Conservation (phyloP, 2,113 vertebrate species). For the Andinoacara biseriatus region DNA sequence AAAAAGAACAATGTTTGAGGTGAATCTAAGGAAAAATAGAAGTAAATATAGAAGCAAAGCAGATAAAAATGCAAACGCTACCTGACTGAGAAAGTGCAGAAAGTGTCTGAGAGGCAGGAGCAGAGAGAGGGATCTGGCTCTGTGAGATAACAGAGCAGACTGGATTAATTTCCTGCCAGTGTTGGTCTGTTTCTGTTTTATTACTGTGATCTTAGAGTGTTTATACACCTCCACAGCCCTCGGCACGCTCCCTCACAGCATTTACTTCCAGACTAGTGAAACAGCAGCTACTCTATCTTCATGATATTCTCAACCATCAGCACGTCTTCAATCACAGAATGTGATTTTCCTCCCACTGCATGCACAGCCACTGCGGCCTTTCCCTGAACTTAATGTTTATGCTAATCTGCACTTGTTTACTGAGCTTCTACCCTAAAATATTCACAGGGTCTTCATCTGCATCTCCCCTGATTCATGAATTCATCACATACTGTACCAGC, state of each 20-base stretch:
- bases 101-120: background rate
- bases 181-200: constrained; percentile 38
- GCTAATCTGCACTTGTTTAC: background rate
- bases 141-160: constrained; percentile 43
- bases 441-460: background rate
- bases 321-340: constrained; percentile 19
- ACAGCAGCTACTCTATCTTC: constrained; percentile 36
- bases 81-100: constrained; percentile 7
- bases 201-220: constrained; percentile 54
- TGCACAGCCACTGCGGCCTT: background rate
- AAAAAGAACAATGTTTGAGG: background rate
- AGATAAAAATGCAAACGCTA: background rate
- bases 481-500: background rate
- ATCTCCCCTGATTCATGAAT: background rate
- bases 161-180: constrained; percentile 65
- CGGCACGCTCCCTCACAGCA: constrained; percentile 16
- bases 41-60: background rate
- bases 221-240: constrained; percentile 23
- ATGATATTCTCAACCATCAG: constrained; percentile 5
- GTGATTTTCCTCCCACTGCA: background rate
- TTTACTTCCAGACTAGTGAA: constrained; percentile 43
- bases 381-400: background rate
- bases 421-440: background rate
- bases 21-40: background rate
- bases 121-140: constrained; percentile 30